phyloP scores from a whole-genome alignment of 2,888 invertebrate species.

The Ceramica pisi region DNA sequence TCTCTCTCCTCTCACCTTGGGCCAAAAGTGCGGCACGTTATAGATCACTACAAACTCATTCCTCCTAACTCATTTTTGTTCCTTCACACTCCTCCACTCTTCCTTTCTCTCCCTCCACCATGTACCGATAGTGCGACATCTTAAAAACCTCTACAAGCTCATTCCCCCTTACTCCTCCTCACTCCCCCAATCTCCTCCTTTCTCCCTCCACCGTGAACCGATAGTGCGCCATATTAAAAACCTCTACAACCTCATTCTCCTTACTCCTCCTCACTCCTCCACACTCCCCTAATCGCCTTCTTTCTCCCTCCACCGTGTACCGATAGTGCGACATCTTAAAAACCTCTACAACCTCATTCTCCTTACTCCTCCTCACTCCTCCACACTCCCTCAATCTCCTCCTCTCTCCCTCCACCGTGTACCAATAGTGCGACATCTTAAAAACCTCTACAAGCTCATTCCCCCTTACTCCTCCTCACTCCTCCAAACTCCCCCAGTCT shows the following conservation, averaged over 20 bases:
- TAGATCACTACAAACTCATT: background rate
- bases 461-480: background rate
- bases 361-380: background rate
- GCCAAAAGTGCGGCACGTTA: conserved; percentile 89
- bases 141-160: background rate
- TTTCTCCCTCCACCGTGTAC: conserved; percentile 92
- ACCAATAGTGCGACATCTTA: conserved; percentile 89
- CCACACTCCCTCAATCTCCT: background rate
- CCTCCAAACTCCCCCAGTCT: background rate
- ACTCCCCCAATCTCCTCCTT: background rate
- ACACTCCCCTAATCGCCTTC: background rate
- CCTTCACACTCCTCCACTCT: background rate
- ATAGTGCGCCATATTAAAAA: conserved; percentile 71
- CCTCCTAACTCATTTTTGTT: too few relatives aligned
- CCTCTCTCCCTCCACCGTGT: conserved; percentile 91
- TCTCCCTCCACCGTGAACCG: conserved; percentile 94
- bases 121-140: background rate
- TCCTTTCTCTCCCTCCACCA: background rate
- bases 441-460: background rate
- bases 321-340: conserved; percentile 85
- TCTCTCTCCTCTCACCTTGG: conserved; percentile 90
- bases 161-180: background rate
- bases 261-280: too few relatives aligned
- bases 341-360: background rate
- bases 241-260: background rate